Evolutionary conservation across 2,888 invertebrate genomes (phyloP).

Genomic region (Macrosiphum euphorbiae): DNA sequence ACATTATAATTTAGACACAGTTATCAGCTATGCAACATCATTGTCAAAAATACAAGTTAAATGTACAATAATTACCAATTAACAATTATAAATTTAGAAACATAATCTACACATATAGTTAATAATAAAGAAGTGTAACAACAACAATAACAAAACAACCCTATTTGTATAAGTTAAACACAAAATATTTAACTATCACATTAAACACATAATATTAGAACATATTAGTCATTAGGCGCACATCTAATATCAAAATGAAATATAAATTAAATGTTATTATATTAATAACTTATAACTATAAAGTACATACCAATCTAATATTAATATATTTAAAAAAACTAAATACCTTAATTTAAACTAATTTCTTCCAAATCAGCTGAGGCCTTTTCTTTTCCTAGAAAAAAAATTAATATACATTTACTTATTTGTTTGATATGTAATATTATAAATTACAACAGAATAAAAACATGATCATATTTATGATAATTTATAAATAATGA

Average conservation of each 20-base stretch:
- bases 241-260: neutral
- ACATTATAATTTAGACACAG: too few relatives aligned
- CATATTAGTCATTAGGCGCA: neutral
- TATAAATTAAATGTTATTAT: neutral
- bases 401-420: too few relatives aligned
- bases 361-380: too few relatives aligned
- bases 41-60: too few relatives aligned
- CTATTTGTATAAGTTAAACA: neutral
- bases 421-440: too few relatives aligned
- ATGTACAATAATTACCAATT: too few relatives aligned
- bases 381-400: too few relatives aligned
- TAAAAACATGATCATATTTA: too few relatives aligned
- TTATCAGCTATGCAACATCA: too few relatives aligned
- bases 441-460: too few relatives aligned
- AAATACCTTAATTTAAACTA: too few relatives aligned
- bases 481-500: too few relatives aligned
- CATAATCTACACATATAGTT: neutral
- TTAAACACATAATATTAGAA: neutral
- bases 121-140: neutral
- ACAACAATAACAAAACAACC: conserved; percentile 2
- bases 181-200: neutral
- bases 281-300: neutral
- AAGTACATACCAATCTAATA: neutral
- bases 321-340: neutral
- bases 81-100: neutral